phyloP scores from a whole-genome alignment of 2,888 invertebrate species.

The Pyrgus malvae region DNA sequence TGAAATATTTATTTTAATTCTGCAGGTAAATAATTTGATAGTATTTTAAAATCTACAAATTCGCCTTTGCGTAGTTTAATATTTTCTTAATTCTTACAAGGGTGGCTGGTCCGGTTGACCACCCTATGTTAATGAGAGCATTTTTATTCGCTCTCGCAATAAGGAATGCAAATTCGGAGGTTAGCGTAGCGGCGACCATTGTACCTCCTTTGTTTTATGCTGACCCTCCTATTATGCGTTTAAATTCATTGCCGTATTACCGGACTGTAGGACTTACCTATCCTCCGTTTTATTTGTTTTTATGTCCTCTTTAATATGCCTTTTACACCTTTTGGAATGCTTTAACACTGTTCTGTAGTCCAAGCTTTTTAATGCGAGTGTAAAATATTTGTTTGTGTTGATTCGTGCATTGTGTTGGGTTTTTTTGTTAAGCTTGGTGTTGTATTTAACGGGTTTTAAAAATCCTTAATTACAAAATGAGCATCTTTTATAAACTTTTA shows the following conservation, averaged over 20 bases:
- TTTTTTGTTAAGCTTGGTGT: background rate
- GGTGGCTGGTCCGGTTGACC: conserved; percentile 58
- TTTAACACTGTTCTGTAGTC: conserved; percentile 33
- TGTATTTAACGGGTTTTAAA: too few relatives aligned
- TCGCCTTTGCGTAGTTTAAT: too few relatives aligned
- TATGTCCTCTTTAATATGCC: conserved; percentile 4
- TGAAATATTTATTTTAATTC: too few relatives aligned
- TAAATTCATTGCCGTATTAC: conserved; percentile 67
- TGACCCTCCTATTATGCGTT: conserved; percentile 65
- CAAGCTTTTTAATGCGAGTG: conserved; percentile 17
- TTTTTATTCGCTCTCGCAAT: conserved; percentile 78
- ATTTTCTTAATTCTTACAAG: conserved; percentile 36
- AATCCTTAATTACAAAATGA: too few relatives aligned
- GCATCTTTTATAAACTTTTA: too few relatives aligned
- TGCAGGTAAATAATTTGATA: too few relatives aligned
- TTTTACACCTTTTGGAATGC: conserved; percentile 11
- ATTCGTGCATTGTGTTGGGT: too few relatives aligned
- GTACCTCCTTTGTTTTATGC: conserved; percentile 64
- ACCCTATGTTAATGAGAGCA: conserved; percentile 78
- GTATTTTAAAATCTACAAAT: too few relatives aligned
- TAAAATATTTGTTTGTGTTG: conserved; percentile 2
- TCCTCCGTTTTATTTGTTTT: conserved; percentile 57
- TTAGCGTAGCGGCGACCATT: conserved; percentile 69
- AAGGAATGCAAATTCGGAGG: conserved; percentile 80
- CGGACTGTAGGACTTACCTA: conserved; percentile 50